Evolutionary conservation across 2,797 vertebrate genomes (phyloP), one percentile per base, ranked within the genome.

Genomic region (Erpetoichthys calabaricus): DNA sequence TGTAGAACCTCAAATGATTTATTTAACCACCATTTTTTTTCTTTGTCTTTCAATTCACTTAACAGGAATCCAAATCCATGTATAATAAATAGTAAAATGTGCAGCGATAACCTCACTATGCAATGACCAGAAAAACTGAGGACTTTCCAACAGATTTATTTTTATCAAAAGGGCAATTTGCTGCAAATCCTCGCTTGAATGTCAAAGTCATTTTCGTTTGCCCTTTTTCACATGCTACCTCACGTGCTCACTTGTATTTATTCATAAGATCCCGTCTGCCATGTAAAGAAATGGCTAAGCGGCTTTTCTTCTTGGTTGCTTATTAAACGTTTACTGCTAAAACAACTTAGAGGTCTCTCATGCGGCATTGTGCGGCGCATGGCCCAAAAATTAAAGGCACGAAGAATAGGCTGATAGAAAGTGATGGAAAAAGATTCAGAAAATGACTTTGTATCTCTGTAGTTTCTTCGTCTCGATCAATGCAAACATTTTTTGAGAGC

Each of bases 221-320:
- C 53, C 58, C 58, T 59, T 59, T 59, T 41, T 54, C 9, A 51
- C 45, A 58, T 58, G 57, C 49, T 47, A 4, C 25, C 49, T 58
- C 57, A 58, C 57, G 47, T 58, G 57, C 47, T 44, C n/a, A 52
- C 57, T 6, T 51, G 10, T 45, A 57, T 57, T 58, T 58, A 51
- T 58, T 42, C 50, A 49, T 58, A 51, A 10, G 49, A 3, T 9
- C 4, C 8, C 7, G 5, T 9, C 5, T 6, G 50, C 50, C 50
- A 9, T 8, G 41, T 51, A 25, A 9, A 51, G 8, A 25, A 9
- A 9, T 51, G 4, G 3, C 8, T 51, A 5, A 6, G 8, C 50
- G n/a, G 50, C 50, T 51, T 6, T 51, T 9, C 50, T 51, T 9
- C 50, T 51, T 9, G n/a, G 5, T 9, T 51, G 5, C 50, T 51